phyloP scores from a whole-genome alignment of 2,888 invertebrate species.

The Aphodius granarius region DNA sequence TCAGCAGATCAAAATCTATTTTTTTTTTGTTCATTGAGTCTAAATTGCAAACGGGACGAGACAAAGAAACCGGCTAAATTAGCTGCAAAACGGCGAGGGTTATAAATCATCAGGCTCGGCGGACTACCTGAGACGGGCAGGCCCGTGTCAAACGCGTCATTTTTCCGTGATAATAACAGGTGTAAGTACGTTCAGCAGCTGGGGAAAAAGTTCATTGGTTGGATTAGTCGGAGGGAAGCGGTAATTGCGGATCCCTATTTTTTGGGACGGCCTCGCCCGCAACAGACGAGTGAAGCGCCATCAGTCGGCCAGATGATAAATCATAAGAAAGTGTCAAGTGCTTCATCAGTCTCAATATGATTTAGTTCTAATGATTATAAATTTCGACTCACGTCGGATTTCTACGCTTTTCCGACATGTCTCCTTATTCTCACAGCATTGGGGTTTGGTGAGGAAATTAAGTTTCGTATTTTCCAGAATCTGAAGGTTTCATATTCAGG shows the following conservation, averaged over 20 bases:
- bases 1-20: neutral
- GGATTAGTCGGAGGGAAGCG: conserved; percentile 25
- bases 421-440: neutral
- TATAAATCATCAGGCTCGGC: conserved; percentile 17
- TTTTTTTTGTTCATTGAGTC: neutral
- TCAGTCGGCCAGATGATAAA: conserved; percentile 38
- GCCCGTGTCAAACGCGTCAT: conserved; percentile 21
- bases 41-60: neutral
- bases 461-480: no score
- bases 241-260: conserved; percentile 34
- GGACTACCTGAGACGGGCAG: conserved; percentile 21
- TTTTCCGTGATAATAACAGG: conserved; percentile 27
- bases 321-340: conserved; percentile 43
- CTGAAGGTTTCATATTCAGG: no score
- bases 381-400: conserved; percentile 24
- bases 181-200: conserved; percentile 24
- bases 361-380: conserved; percentile 44
- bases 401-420: neutral
- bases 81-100: conserved; percentile 14
- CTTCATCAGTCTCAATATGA: conserved; percentile 44
- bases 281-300: conserved; percentile 27
- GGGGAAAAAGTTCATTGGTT: conserved; percentile 30
- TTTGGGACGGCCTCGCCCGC: conserved; percentile 22
- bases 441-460: neutral
- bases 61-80: conserved; percentile 17